phyloP scores from a whole-genome alignment of 2,888 invertebrate genomes.

The Mimumesa dahlbomi region DNA sequence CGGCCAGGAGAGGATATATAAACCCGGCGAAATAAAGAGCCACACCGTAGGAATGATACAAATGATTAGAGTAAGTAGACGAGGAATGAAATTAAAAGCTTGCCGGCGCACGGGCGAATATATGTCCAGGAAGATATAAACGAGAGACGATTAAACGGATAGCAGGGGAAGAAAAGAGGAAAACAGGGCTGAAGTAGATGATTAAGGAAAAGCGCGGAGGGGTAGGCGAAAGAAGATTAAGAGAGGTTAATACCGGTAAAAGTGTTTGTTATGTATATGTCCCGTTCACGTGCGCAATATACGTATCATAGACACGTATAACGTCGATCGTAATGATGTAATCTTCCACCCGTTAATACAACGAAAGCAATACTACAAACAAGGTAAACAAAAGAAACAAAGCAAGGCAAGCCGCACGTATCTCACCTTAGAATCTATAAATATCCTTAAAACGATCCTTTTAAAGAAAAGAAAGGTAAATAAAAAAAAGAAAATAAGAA shows the following conservation, averaged over 20 bases:
- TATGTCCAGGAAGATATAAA: background rate
- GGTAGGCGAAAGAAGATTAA: background rate
- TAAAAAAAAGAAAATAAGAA: too few relatives aligned
- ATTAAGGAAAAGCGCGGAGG: background rate
- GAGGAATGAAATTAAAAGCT: background rate
- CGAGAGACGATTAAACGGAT: background rate
- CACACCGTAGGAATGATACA: background rate
- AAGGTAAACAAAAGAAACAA: conserved; percentile 70
- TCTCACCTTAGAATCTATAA: background rate
- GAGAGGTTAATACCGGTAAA: conserved; percentile 1
- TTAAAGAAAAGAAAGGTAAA: background rate
- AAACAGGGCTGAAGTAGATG: conserved; percentile 25
- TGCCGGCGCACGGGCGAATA: background rate
- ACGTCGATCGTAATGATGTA: conserved; percentile 33
- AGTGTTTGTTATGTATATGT: conserved; percentile 1
- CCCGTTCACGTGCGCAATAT: background rate
- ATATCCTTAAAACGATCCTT: background rate
- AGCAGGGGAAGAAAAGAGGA: conserved; percentile 3
- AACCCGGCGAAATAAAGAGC: background rate
- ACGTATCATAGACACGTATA: conserved; percentile 1
- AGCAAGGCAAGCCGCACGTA: conserved; percentile 31
- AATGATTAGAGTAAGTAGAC: background rate
- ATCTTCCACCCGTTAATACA: conserved; percentile 78
- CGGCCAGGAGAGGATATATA: background rate
- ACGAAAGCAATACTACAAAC: conserved; percentile 80